Conservation (phyloP, 2,888 invertebrate species). For the Ectropis crepuscularia region DNA sequence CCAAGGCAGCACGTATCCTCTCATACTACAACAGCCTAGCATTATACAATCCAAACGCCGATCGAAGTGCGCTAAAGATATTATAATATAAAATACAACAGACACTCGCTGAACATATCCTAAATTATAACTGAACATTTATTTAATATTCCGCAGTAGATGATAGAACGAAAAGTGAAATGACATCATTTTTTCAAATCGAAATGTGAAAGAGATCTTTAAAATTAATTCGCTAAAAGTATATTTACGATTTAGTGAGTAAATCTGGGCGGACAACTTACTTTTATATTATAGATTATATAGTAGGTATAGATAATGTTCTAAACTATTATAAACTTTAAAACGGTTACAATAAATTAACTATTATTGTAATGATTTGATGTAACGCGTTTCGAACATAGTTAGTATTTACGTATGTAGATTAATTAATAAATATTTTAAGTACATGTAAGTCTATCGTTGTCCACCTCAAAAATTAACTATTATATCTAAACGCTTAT, state of each 20-base stretch:
- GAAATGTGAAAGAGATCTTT: slow-evolving; percentile 65
- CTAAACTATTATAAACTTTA: slow-evolving; percentile 33
- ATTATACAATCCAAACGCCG: slow-evolving; percentile 31
- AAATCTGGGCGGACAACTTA: slow-evolving; percentile 47
- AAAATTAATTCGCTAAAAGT: slow-evolving; percentile 63
- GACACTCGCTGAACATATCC: slow-evolving; percentile 35
- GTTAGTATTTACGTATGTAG: slow-evolving; percentile 5
- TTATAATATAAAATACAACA: slow-evolving; percentile 38
- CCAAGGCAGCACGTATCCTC: slow-evolving; percentile 10
- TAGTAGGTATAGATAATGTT: slow-evolving; percentile 34
- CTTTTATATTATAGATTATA: slow-evolving; percentile 30
- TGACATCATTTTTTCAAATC: slow-evolving; percentile 52
- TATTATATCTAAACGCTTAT: slow-evolving; percentile 58
- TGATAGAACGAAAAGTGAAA: slow-evolving; percentile 57
- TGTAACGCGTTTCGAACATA: slow-evolving; percentile 6
- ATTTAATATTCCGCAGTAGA: slow-evolving; percentile 40
- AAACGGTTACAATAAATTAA: slow-evolving; percentile 23
- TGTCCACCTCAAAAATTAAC: slow-evolving; percentile 55
- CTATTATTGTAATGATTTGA: slow-evolving; percentile 20
- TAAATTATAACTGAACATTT: slow-evolving; percentile 27
- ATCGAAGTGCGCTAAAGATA: slow-evolving; percentile 28
- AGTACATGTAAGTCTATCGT: slow-evolving; percentile 38
- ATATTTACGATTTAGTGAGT: slow-evolving; percentile 54
- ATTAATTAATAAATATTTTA: slow-evolving; percentile 39
- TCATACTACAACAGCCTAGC: slow-evolving; percentile 19